Evolutionary conservation across 2,113 vertebrate species (phyloP).

Genomic region (Melanerpes aurifrons): DNA sequence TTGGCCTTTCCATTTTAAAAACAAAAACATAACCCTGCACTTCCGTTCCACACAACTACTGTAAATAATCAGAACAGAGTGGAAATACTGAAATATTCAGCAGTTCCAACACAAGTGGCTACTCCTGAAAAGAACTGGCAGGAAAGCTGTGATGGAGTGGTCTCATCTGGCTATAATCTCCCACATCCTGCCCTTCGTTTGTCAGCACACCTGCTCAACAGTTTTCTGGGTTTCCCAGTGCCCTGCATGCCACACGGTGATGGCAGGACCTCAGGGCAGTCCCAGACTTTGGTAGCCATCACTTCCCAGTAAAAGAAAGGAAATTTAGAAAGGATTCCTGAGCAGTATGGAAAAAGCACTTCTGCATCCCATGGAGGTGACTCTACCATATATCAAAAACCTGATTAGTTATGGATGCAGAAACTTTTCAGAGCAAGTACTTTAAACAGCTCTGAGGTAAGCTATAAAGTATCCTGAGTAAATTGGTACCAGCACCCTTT

Average conservation of each 20-base stretch:
- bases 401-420: neutral
- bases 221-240: neutral
- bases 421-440: neutral
- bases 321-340: neutral
- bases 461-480: neutral
- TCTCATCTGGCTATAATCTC: neutral
- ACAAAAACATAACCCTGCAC: neutral
- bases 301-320: neutral
- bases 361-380: neutral
- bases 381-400: neutral
- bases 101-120: neutral
- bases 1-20: neutral
- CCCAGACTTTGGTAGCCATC: neutral
- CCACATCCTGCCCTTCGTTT: neutral
- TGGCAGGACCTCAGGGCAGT: neutral
- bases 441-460: neutral
- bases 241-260: neutral
- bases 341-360: neutral
- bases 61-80: neutral
- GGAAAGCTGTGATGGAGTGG: neutral
- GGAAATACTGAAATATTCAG: neutral
- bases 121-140: neutral
- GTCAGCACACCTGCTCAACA: conserved; percentile 16
- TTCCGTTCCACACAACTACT: neutral
- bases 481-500: neutral